Percentiles rank a stretch among this genome's conserved stretches.
Conservation (phyloP, 2,113 vertebrate species). For the Steatornis caripensis region DNA sequence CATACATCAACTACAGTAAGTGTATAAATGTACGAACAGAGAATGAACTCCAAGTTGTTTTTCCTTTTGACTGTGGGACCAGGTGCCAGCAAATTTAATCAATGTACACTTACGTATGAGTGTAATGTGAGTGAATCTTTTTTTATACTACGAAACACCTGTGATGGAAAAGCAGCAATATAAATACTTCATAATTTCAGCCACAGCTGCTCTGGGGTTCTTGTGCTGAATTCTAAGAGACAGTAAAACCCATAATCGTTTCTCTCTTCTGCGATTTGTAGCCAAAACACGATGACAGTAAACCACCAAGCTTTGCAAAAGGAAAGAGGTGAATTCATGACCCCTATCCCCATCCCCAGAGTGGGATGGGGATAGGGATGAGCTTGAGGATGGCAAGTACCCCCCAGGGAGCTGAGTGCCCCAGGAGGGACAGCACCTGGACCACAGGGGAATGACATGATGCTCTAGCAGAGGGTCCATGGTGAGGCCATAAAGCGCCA, state of each 20-base stretch:
- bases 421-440: background rate
- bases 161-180: background rate
- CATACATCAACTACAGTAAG: background rate
- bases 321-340: background rate
- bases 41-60: background rate
- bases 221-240: conserved; percentile 23
- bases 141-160: background rate
- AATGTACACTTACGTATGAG: background rate
- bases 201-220: conserved; percentile 38
- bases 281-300: conserved; percentile 42
- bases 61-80: background rate
- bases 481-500: accelerated
- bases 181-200: conserved; percentile 28
- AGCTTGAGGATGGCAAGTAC: background rate
- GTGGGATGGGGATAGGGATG: background rate
- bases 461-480: background rate
- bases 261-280: conserved; percentile 26
- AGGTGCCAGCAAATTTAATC: background rate
- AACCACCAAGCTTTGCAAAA: background rate
- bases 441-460: accelerated
- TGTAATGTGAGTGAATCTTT: background rate
- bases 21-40: background rate
- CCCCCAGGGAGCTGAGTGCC: accelerated
- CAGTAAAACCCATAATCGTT: background rate
- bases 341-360: background rate